A percentile compares a stretch with the other conserved stretches of the same genome.
Evolutionary conservation across 2,797 vertebrate species (phyloP).

Genomic region (Tauraco hartlaubi): DNA sequence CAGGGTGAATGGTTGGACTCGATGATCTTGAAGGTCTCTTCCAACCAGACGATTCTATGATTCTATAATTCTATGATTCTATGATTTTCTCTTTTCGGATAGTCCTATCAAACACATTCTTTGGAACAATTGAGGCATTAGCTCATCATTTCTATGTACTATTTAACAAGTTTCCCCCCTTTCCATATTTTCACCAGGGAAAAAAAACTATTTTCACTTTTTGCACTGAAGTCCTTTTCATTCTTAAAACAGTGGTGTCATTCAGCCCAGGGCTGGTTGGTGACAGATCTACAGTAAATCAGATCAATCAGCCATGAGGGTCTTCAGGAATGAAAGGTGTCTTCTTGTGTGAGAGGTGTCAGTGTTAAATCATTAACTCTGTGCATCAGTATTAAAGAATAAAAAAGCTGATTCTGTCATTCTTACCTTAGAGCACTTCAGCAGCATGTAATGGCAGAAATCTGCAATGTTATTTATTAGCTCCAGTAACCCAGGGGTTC

Average conservation of each 20-base stretch:
- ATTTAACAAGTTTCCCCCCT: fast-evolving
- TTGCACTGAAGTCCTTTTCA: background rate
- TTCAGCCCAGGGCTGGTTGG: background rate
- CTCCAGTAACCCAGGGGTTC: conserved; percentile 32
- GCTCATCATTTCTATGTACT: background rate
- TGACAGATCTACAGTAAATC: background rate
- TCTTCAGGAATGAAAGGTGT: background rate
- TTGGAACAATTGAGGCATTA: background rate
- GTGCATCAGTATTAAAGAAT: background rate
- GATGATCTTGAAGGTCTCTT: too few species aligned
- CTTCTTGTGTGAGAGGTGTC: background rate
- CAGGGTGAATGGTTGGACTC: too few species aligned
- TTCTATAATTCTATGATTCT: too few species aligned
- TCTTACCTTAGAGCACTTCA: conserved; percentile 12
- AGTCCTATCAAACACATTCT: background rate
- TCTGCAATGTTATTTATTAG: conserved; percentile 61
- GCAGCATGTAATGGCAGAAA: conserved; percentile 46
- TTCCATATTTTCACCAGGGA: background rate
- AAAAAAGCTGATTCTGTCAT: conserved; percentile 26
- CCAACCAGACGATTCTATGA: too few species aligned
- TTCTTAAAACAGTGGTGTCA: background rate
- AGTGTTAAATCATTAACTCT: conserved; percentile 1
- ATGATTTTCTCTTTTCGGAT: background rate
- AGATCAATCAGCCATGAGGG: background rate
- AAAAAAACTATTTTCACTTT: background rate